Conservation (phyloP, 2,113 vertebrate genomes). For the Gallinago paraguaiae region DNA sequence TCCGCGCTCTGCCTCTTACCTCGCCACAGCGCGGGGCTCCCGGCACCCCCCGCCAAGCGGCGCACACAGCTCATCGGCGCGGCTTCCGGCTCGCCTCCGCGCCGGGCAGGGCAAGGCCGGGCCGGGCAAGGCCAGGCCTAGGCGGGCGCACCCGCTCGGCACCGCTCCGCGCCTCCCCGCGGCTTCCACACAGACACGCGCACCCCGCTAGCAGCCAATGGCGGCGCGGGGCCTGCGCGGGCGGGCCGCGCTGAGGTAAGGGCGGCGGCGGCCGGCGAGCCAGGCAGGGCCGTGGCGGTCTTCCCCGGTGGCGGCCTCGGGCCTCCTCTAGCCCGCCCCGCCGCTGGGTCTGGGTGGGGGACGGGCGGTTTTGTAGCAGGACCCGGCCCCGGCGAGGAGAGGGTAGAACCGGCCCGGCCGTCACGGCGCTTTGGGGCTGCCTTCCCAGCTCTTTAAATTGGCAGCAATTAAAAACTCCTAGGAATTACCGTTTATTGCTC, state of each 20-base stretch:
- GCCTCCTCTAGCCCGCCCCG: no score
- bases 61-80: neutral
- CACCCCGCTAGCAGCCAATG: neutral
- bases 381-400: neutral
- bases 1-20: constrained; percentile 19
- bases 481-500: neutral
- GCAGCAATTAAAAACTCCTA: neutral
- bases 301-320: neutral
- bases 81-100: constrained; percentile 20
- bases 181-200: neutral
- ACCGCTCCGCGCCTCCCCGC: neutral
- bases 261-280: neutral
- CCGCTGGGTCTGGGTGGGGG: no score
- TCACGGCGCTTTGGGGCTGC: neutral
- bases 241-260: neutral
- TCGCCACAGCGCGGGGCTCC: neutral
- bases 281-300: neutral
- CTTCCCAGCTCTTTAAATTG: neutral
- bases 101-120: neutral
- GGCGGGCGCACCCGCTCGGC: neutral
- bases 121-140: neutral
- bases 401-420: neutral
- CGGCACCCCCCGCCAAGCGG: neutral
- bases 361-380: neutral
- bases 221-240: neutral